phyloP scores from a whole-genome alignment of 2,888 invertebrate species.

The Campoplex nolae region DNA sequence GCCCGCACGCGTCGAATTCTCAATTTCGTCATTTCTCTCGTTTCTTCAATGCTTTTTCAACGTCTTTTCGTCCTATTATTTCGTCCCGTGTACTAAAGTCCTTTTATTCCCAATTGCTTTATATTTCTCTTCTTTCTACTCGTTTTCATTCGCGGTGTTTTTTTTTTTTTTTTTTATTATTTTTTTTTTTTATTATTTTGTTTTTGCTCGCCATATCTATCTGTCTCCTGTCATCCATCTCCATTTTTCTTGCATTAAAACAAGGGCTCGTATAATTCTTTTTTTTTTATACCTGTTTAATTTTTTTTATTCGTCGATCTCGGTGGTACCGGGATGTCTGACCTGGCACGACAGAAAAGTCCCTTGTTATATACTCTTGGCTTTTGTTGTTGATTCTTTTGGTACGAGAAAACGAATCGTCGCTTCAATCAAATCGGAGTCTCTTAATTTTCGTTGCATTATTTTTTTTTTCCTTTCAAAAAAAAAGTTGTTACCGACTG shows the following conservation, averaged over 20 bases:
- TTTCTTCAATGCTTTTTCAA: slow-evolving; percentile 29
- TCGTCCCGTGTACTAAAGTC: slow-evolving; percentile 8
- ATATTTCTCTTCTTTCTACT: slow-evolving; percentile 20
- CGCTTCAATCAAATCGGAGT: slow-evolving; percentile 25
- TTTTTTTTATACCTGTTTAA: slow-evolving; percentile 51
- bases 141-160: slow-evolving; percentile 8
- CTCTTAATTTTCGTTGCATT: slow-evolving; percentile 1
- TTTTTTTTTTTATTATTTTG: not conserved
- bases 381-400: slow-evolving; percentile 5
- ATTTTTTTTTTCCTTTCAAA: slow-evolving; percentile 62
- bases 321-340: slow-evolving; percentile 69
- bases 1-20: slow-evolving; percentile 68
- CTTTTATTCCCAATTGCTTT: slow-evolving; percentile 10
- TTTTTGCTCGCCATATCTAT: slow-evolving; percentile 7
- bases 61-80: slow-evolving; percentile 33
- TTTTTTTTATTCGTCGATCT: slow-evolving; percentile 2
- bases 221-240: slow-evolving; percentile 51
- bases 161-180: slow-evolving; percentile 16
- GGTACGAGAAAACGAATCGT: slow-evolving; percentile 22
- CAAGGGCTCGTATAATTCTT: slow-evolving; percentile 59
- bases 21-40: slow-evolving; percentile 36
- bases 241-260: slow-evolving; percentile 72
- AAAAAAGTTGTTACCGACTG: not conserved
- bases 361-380: slow-evolving; percentile 7
- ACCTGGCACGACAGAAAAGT: slow-evolving; percentile 72